Evolutionary conservation across 2,888 invertebrate species (phyloP), one percentile per base, ranked within the genome.

Genomic region (Nymphalis urticae): DNA sequence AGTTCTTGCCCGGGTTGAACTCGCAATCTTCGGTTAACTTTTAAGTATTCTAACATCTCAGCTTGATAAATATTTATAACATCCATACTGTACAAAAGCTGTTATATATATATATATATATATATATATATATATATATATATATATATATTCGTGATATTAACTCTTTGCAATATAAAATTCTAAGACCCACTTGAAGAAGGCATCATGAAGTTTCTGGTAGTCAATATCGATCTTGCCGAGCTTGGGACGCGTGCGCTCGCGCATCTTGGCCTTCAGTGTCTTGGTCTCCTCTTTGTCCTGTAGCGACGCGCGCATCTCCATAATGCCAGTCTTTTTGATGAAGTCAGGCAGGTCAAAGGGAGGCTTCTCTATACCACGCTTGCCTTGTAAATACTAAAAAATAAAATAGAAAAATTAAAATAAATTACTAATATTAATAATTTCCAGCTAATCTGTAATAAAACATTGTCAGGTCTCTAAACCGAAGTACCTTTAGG

Each of bases 141-240:
- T n/a, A n/a, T n/a, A n/a, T n/a, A n/a, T n/a, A n/a, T n/a, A n/a
- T n/a, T n/a, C n/a, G n/a, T n/a, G n/a, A n/a, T n/a, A n/a, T n/a
- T n/a, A n/a, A n/a, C n/a, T n/a, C n/a, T n/a, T n/a, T n/a, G n/a
- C n/a, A n/a, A n/a, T n/a, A n/a, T n/a, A n/a, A n/a, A n/a, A n/a
- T n/a, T n/a, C n/a, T n/a, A 42, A n/a, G 19, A 21, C 92, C 89
- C 80, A 95, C 94, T 97, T 97, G 94, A 99, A 99, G 92, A 99
- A 99, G 0, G 99, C 99, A 83, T 99, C 99, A 80, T 99, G 99
- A 32, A 99, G 90, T 83, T 99, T 99, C 88, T 99, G 99, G 85
- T 99, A 99, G 90, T 99, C 99, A 75, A 99, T 99, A 85, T 99
- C 99, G 79, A 99, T 99, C 93, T 99, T 99, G 48, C 99, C 99